A percentile compares a stretch with the other conserved stretches of the same genome.
These are phyloP conservation scores for Aleiodes leptofemur DNA, from an alignment of 2,888 invertebrate species.

Conservation along the genomic window DNA sequence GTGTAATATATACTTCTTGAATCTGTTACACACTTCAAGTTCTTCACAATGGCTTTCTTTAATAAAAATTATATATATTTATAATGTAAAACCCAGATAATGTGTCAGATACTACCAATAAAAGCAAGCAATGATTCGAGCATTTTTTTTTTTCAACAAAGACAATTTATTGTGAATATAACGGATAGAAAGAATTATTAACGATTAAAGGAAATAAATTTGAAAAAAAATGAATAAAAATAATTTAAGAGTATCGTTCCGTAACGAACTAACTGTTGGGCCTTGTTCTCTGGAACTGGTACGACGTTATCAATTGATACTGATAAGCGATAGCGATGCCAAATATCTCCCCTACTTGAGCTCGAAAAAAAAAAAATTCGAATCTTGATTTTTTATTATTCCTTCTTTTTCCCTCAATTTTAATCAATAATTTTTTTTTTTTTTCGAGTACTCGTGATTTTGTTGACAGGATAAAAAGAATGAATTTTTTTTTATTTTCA, in stretches of 20 bases:
- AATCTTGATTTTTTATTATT: slow-evolving; percentile 20
- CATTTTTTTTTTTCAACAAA: background rate
- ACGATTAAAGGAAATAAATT: background rate
- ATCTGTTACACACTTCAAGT: too few relatives aligned
- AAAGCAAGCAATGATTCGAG: slow-evolving; percentile 33
- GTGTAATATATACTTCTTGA: too few relatives aligned
- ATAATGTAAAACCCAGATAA: background rate
- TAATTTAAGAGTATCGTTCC: background rate
- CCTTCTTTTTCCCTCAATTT: too few relatives aligned
- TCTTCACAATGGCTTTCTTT: background rate
- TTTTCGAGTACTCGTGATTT: background rate
- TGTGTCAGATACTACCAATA: background rate
- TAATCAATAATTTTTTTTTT: too few relatives aligned
- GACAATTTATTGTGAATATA: background rate
- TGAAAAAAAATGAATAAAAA: too few relatives aligned
- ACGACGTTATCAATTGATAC: slow-evolving; percentile 54
- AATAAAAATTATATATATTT: background rate
- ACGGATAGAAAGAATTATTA: background rate
- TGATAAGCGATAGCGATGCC: slow-evolving; percentile 66
- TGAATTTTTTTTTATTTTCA: background rate
- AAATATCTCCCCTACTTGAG: slow-evolving; percentile 48
- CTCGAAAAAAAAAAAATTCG: background rate
- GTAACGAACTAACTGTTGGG: slow-evolving; percentile 11
- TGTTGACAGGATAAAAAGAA: background rate
- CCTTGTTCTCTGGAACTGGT: background rate